Percentiles rank a stretch among this genome's conserved stretches.
Evolutionary conservation across 2,113 vertebrate species (phyloP).

Genomic region (Silurus glanis): DNA sequence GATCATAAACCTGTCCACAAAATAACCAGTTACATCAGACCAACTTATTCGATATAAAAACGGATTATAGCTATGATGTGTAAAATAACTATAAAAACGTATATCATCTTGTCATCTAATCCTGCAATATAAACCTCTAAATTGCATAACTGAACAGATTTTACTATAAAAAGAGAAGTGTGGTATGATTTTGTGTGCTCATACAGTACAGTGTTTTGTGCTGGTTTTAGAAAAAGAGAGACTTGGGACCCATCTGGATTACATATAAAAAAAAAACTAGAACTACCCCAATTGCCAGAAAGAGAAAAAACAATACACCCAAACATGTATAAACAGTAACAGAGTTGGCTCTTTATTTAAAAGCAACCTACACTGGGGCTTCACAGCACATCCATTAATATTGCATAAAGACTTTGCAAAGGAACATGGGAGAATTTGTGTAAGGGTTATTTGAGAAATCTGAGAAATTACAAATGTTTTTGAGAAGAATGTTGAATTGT

Average conservation of each 20-base stretch:
- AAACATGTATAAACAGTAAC: background rate
- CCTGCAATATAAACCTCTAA: background rate
- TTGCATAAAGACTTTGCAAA: background rate
- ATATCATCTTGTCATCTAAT: background rate
- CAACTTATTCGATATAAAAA: background rate
- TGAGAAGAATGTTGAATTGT: background rate
- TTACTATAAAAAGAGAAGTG: background rate
- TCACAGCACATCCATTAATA: slow-evolving; percentile 5
- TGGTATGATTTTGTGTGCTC: background rate
- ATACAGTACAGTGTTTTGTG: background rate
- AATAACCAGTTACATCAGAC: background rate
- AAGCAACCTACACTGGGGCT: background rate
- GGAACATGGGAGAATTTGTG: background rate
- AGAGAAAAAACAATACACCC: background rate
- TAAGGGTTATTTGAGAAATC: background rate
- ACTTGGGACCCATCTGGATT: background rate
- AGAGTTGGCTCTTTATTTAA: background rate
- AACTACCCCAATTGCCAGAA: background rate
- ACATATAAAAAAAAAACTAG: background rate
- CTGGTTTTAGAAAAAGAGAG: background rate
- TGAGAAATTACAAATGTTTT: background rate
- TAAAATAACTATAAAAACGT: background rate
- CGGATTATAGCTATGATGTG: background rate
- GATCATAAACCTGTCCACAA: background rate
- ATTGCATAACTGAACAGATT: background rate